Evolutionary conservation across 2,113 vertebrate species (phyloP), one percentile per base, ranked within the genome.

Genomic region (Eubucco bourcierii): DNA sequence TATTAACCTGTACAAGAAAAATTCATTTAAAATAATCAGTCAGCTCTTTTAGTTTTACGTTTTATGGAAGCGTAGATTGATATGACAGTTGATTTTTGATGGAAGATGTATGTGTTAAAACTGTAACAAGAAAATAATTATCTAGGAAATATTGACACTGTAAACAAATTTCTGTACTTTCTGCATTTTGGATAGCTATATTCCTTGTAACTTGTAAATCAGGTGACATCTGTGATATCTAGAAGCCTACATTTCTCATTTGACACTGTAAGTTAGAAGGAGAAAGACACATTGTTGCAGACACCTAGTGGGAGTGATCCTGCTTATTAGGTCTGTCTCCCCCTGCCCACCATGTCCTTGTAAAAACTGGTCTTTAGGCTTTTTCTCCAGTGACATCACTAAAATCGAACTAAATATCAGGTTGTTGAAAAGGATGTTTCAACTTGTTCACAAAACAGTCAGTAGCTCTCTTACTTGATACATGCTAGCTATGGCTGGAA

Each of bases 11-110:
- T 97, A 97, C 95, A 95, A 96, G 95, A 68, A 91, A 96, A 95
- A 90, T 68, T 92, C 44, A 78, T 84, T 95, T 94, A 87, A 95
- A 99, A 98, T 98, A 99, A 98, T 98, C 17, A 76, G 59, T 78
- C 84, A 87, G 91, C 39, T 17, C 41, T 64, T 47, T 86, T 60
- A 39, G 39, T 95, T 93, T 59, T 76, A 15, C 23, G 78, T 95
- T 52, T 63, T 91, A 21, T 64, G 29, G 77, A 37, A 33, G 52
- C 29, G 24, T 66, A 70, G 17, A 17, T 82, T 67, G 53, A 41
- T 83, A 39, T 58, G 64, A 44, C 24, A 58, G 15, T 21, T 53
- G 37, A 77, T 84, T 73, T 76, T 15, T 5, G 60, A 17, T 10
- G 25, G 31, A 74, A 87, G n/a, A 74, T 6, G 9, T 1, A 4